Evolutionary conservation across 1,140 invertebrate genomes (phyloP).

Genomic region (Nasonia giraulti): DNA sequence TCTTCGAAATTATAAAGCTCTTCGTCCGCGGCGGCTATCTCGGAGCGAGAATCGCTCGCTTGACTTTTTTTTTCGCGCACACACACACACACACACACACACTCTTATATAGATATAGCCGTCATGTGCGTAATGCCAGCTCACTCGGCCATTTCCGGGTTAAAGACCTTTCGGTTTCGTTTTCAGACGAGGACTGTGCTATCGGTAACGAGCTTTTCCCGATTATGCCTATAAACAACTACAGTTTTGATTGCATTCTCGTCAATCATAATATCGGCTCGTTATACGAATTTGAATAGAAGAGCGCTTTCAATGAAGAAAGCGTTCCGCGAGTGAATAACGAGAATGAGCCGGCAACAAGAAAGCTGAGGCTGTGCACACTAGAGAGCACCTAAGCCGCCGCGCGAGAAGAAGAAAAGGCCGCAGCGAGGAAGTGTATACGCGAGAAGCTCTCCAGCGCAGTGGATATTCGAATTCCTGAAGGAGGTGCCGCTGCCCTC

Average conservation of each 20-base stretch:
- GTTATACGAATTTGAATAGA: constrained; percentile 46
- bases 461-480: constrained; percentile 46
- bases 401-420: neutral
- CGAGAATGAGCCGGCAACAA: neutral
- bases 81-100: too few species aligned
- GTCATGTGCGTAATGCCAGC: neutral
- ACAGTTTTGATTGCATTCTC: too few species aligned
- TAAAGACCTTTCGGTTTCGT: constrained; percentile 29
- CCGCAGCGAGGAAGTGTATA: constrained; percentile 21
- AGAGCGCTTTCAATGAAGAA: constrained; percentile 4
- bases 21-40: too few species aligned
- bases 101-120: too few species aligned
- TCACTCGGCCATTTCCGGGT: neutral
- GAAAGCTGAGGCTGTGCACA: neutral
- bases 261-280: too few species aligned
- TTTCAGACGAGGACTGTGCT: too few species aligned
- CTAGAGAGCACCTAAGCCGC: neutral
- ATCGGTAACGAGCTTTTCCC: too few species aligned
- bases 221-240: too few species aligned
- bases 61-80: neutral
- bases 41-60: neutral
- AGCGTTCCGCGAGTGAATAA: constrained; percentile 15
- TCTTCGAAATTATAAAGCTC: neutral
- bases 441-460: neutral
- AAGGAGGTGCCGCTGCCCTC: too few species aligned